Conservation (phyloP, 2,797 vertebrate species). For the Crenichthys baileyi region DNA sequence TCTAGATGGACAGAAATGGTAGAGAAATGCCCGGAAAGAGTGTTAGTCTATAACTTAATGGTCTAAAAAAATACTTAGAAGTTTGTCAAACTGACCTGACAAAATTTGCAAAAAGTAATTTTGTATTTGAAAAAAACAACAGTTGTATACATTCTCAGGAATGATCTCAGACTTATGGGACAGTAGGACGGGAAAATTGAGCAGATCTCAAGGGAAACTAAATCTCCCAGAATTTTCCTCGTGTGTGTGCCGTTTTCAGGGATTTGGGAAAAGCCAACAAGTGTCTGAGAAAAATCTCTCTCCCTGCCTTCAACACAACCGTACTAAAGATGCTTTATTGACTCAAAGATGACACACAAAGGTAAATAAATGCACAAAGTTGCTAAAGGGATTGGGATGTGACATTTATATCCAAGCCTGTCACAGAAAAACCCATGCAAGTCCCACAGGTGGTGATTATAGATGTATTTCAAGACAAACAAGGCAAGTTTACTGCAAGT, state of each 20-base stretch:
- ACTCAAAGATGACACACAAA: slow-evolving; percentile 41
- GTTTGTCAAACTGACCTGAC: not conserved
- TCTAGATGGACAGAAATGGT: not conserved
- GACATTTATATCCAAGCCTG: slow-evolving; percentile 17
- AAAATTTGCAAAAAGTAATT: not conserved
- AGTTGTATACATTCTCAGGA: slow-evolving; percentile 52
- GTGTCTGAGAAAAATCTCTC: slow-evolving; percentile 58
- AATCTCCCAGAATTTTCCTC: slow-evolving; percentile 68
- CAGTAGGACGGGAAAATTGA: slow-evolving; percentile 37
- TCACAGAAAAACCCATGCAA: slow-evolving; percentile 18
- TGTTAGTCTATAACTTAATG: not conserved
- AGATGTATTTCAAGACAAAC: not conserved
- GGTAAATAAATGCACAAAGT: slow-evolving; percentile 6
- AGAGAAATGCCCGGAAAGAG: not conserved
- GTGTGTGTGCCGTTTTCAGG: slow-evolving; percentile 64
- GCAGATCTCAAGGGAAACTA: slow-evolving; percentile 59
- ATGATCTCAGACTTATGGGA: slow-evolving; percentile 28
- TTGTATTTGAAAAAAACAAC: slow-evolving; percentile 25
- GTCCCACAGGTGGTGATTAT: slow-evolving; percentile 4
- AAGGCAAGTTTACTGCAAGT: not conserved
- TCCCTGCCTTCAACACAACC: slow-evolving; percentile 41
- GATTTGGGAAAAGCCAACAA: slow-evolving; percentile 70
- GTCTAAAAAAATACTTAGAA: not conserved
- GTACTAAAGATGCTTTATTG: slow-evolving; percentile 59
- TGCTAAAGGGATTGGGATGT: slow-evolving; percentile 9